These are phyloP conservation scores for Erethizon dorsatum DNA, from an alignment of 2,797 vertebrate species.

Conservation along the genomic window DNA sequence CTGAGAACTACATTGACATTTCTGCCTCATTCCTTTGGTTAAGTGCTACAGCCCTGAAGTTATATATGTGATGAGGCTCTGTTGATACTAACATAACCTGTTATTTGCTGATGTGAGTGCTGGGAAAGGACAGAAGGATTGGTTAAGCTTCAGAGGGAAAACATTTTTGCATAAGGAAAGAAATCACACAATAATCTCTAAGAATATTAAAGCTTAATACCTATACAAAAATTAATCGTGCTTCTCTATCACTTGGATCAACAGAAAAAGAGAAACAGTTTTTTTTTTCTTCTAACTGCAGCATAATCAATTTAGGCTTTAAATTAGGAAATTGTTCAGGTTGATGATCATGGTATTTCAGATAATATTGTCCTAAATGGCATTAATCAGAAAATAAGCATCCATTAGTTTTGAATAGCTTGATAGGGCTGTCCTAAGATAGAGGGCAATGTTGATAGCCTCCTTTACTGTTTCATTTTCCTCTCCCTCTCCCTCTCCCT, in stretches of 20 bases:
- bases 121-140: background rate
- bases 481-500: background rate
- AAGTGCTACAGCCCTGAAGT: background rate
- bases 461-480: background rate
- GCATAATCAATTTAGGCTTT: slow-evolving; percentile 7
- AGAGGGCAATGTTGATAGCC: background rate
- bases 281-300: slow-evolving; percentile 1
- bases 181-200: background rate
- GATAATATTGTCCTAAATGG: background rate
- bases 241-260: slow-evolving; percentile 17
- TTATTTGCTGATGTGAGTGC: background rate
- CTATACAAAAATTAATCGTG: background rate
- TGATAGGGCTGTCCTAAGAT: background rate
- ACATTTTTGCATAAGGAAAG: background rate
- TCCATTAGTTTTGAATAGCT: background rate
- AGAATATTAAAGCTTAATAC: background rate
- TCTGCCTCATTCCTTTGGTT: background rate
- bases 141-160: background rate
- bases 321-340: background rate
- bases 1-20: background rate
- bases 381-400: background rate
- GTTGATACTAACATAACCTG: too few relatives aligned
- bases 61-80: background rate
- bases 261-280: background rate
- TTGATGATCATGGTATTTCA: background rate